Evolutionary conservation across 2,797 vertebrate species (phyloP).

Genomic region (Labroides dimidiatus): DNA sequence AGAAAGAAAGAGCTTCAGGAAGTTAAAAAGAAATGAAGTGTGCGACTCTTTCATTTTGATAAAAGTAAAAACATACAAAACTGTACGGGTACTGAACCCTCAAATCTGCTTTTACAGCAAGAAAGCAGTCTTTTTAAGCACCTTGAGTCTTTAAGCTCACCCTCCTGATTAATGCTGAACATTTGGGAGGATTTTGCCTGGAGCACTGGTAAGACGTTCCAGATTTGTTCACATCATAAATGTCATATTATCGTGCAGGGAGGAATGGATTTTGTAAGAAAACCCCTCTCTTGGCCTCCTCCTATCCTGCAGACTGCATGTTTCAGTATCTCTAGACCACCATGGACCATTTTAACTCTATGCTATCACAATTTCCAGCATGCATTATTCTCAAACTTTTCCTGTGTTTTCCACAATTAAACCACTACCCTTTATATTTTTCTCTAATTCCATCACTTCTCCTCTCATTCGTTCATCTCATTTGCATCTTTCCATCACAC

Average conservation of each 20-base stretch:
- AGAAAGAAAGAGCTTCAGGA: neutral
- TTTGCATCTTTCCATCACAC: slow-evolving; percentile 46
- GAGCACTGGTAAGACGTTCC: slow-evolving; percentile 59
- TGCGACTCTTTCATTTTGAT: slow-evolving; percentile 18
- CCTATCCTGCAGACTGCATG: slow-evolving; percentile 19
- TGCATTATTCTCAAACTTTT: slow-evolving; percentile 51
- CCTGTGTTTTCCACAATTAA: slow-evolving; percentile 29
- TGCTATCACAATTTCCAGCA: slow-evolving; percentile 30
- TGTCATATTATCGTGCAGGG: slow-evolving; percentile 61
- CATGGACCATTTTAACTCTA: slow-evolving; percentile 11
- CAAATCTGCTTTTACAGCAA: slow-evolving; percentile 45
- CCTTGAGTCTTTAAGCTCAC: slow-evolving; percentile 51
- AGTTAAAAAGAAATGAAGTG: neutral
- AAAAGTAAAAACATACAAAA: slow-evolving; percentile 29
- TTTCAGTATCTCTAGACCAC: slow-evolving; percentile 40
- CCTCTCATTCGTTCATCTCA: slow-evolving; percentile 10
- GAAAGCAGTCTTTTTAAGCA: slow-evolving; percentile 48
- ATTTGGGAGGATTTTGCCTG: slow-evolving; percentile 65
- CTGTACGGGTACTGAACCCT: slow-evolving; percentile 22
- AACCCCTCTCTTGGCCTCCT: slow-evolving; percentile 30
- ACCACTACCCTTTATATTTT: slow-evolving; percentile 33
- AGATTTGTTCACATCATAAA: slow-evolving; percentile 67
- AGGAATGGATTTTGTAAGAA: slow-evolving; percentile 44
- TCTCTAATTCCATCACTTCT: slow-evolving; percentile 41
- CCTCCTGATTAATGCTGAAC: slow-evolving; percentile 63